Evolutionary conservation across 2,797 vertebrate genomes (phyloP), one percentile per base, ranked within the genome.

Genomic region (Melanotaenia maccullochi): DNA sequence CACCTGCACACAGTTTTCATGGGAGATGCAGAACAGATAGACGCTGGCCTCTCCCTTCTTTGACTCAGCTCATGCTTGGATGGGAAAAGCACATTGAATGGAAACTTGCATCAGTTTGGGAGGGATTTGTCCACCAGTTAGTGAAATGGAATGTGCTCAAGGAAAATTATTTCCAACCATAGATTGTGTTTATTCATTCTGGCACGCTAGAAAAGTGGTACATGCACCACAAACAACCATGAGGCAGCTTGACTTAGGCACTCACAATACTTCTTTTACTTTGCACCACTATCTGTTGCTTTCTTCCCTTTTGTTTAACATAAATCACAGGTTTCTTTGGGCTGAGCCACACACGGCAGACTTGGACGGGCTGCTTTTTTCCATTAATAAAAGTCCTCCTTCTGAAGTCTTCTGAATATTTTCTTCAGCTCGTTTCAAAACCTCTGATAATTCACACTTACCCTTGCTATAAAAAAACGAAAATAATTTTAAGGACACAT

Each of bases 361-460:
- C 78, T 92, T 93, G 90, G 89, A 92, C 76, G 65, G 2, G 47
- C 52, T 79, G 25, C 25, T 60, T 82, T 88, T 94, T 94, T 94
- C 92, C 90, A 9, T 82, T 85, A 85, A 91, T 92, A 92, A 93
- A 94, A 92, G 61, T 72, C 63, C 73, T 81, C 64, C 57, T 40
- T 87, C 81, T 87, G 79, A 90, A 84, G 68, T 54, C 7, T 35
- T 76, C 60, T 79, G 71, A 87, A 89, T 85, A 87, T 87, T 90
- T 91, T 91, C 83, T 72, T 60, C 1, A 35, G 78, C 85, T 89
- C 42, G 28, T 90, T 92, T 87, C 20, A 65, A 76, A 60, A 69
- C 63, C 59, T 80, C 56, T 68, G 82, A 91, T 71, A 78, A 80
- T 89, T 92, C 79, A 85, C 85, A 89, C 75, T 83, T 84, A 82